Conservation (phyloP, 2,113 vertebrate genomes). For the Rynchops niger region DNA sequence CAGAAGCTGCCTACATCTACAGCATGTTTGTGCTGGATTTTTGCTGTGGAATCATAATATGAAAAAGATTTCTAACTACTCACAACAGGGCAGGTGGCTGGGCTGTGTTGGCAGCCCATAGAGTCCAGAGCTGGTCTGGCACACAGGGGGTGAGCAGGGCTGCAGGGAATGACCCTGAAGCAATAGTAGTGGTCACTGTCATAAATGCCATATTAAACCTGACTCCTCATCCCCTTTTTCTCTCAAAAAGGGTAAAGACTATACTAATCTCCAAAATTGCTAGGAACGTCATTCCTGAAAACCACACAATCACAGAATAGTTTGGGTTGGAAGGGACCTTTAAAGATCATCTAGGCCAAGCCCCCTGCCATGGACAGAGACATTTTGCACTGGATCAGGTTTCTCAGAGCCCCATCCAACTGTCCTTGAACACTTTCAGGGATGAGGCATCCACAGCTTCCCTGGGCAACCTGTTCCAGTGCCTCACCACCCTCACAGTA, state of each 20-base stretch:
- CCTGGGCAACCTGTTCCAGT: neutral
- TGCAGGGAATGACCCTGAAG: neutral
- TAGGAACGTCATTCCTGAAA: neutral
- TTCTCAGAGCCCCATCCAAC: neutral
- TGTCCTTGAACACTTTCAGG: neutral
- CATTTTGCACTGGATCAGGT: neutral
- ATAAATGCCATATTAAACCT: neutral
- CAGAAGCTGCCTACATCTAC: neutral
- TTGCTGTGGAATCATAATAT: neutral
- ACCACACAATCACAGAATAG: neutral
- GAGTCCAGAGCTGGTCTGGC: neutral
- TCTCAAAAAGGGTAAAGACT: neutral
- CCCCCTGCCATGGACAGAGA: neutral
- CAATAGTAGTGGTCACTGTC: neutral
- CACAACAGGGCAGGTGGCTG: neutral
- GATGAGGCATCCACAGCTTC: neutral
- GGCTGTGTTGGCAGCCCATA: neutral
- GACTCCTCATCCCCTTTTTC: neutral
- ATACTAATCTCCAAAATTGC: neutral
- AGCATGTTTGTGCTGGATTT: neutral
- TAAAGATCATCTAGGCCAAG: neutral
- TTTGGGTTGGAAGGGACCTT: neutral
- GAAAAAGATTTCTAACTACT: neutral
- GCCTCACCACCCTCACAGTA: neutral
- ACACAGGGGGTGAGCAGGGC: neutral